Base-by-base conservation (phyloP, 2,888 invertebrate genomes). In the Drosophila ezoana region DNA sequence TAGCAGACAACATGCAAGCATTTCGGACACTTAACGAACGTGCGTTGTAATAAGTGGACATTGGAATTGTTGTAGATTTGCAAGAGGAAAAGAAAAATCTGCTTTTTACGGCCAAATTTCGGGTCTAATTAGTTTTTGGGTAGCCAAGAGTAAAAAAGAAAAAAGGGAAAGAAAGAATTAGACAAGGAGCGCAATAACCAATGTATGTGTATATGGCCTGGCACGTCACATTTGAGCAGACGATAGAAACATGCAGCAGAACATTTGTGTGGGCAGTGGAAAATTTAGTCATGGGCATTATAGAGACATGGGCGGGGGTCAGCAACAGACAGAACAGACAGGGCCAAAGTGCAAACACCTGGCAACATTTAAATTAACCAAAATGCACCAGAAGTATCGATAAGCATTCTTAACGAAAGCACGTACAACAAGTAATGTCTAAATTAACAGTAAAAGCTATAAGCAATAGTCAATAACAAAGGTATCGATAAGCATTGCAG, bases 201-300 rank as follows among this genome's bases (percentile, higher is more conserved):
- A 13, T 35, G 44, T 49, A 10, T 23, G 5, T 23, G 23, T 23
- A n/a, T 43, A 35, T 44, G 28, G 33, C 44, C 44, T 66, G 79
- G 59, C 79, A 63, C 78, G 72, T 78, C 82, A 82, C 57, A 62
- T 60, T 58, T 35, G 40, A 51, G 40, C 67, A 78, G 59, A 62
- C 75, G 68, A 62, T 73, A 69, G 57, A 81, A 66, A 57, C 79
- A 65, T 78, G 79, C 75, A 76, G 68, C 64, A 67, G 60, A 58
- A 72, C 58, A 60, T 67, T 72, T 82, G 84, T 79, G 85, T 85
- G 86, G 87, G 85, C 81, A 76, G 87, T 79, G 86, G 83, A 87
- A 83, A 83, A 79, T 76, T 72, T 83, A 79, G 69, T 53, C 74
- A 64, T 59, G 64, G 66, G 64, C 63, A 49, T 38, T 61, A 44